Percentiles rank a stretch among this genome's conserved stretches.
Evolutionary conservation across 2,797 vertebrate species (phyloP).

Genomic region (Gouania willdenowi): DNA sequence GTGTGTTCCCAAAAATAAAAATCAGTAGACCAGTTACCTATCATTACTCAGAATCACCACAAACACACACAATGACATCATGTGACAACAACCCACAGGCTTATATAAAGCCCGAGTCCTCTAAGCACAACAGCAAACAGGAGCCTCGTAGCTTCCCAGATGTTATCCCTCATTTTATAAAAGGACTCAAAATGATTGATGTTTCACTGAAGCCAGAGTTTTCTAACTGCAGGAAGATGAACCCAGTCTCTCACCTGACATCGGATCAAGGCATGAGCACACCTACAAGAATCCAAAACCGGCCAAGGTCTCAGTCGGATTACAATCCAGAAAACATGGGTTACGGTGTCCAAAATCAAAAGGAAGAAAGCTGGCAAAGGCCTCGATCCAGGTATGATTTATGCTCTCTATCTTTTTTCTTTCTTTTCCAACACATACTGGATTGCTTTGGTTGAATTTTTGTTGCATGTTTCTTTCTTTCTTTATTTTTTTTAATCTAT

Average conservation of each 20-base stretch:
- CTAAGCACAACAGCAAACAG: slow-evolving; percentile 4
- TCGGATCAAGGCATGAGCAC: slow-evolving; percentile 29
- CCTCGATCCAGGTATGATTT: slow-evolving; percentile 68
- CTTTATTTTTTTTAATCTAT: no score
- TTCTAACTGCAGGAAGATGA: slow-evolving; percentile 42
- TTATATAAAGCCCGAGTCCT: slow-evolving; percentile 41
- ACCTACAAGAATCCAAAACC: slow-evolving; percentile 20
- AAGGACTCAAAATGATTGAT: slow-evolving; percentile 45
- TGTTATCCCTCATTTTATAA: neutral
- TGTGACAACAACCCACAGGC: slow-evolving; percentile 22
- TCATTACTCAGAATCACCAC: slow-evolving; percentile 21
- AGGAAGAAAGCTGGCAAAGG: slow-evolving; percentile 37
- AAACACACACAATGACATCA: slow-evolving; percentile 42
- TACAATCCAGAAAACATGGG: slow-evolving; percentile 41
- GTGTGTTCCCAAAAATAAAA: slow-evolving; percentile 5
- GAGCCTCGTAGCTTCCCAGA: neutral
- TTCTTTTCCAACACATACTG: no score
- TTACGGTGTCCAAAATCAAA: slow-evolving; percentile 19
- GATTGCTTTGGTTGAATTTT: no score
- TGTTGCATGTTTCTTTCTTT: no score
- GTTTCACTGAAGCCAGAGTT: slow-evolving; percentile 40
- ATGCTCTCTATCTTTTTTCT: neutral
- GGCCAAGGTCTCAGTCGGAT: slow-evolving; percentile 62
- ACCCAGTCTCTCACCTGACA: slow-evolving; percentile 18
- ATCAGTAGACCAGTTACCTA: slow-evolving; percentile 24